Evolutionary conservation across 1,140 invertebrate genomes (phyloP), one percentile per base, ranked within the genome.

Genomic region (Drosophila sechellia): DNA sequence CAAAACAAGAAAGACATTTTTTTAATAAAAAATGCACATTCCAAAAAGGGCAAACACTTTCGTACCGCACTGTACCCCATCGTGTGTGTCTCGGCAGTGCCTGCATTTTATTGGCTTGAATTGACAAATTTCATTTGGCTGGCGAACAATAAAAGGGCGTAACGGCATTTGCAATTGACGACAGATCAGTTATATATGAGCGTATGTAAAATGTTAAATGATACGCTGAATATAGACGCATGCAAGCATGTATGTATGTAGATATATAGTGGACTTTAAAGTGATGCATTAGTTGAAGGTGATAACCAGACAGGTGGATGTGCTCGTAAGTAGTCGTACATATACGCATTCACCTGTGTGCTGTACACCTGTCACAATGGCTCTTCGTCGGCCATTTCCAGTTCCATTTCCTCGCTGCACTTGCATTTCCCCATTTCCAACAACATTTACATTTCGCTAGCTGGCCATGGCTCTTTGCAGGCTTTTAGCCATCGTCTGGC

Each of bases 101-200:
- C 83, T 86, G 81, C 83, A 87, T 86, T 86, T 86, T 81, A 86
- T 86, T 60, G 78, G 42, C 25, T 57, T 12, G 61, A 46, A 85
- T 81, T 87, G 81, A 87, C 65, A 86, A 86, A 87, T 87, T 87
- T 66, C 65, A 71, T 71, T 72, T 54, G 58, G 37, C 17, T 48
- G 64, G 56, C 34, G 68, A 76, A 86, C 81, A 86, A 76, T 81
- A 86, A 86, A 86, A 87, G 79, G 81, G 81, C 81, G 81, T 86
- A 45, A 87, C 80, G 52, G 34, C 54, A 71, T 75, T 75, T 61
- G 34, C 54, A 63, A 66, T 79, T 61, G 27, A 35, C 15, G 65
- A 58, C 68, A 59, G 15, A 55, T 48, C 43, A 56, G 45, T 34
- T 63, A 63, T 43, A 60, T 42, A 22, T 46, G 49, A 40, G 27